Base-by-base conservation (phyloP, 2,113 vertebrate species). In the Microtus richardsoni region DNA sequence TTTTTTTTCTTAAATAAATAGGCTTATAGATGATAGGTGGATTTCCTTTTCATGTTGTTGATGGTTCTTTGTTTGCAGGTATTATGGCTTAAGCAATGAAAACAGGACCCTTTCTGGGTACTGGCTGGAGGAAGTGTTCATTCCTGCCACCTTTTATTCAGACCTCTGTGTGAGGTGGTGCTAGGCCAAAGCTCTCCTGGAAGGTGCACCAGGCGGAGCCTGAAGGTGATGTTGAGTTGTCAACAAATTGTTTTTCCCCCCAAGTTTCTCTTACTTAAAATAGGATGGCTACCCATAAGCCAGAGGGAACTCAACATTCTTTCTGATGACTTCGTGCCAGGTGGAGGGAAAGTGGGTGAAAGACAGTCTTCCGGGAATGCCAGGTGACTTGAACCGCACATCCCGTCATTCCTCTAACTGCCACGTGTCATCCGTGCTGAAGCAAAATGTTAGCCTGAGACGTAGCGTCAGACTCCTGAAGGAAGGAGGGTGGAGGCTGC, bases 21-120 rank as follows among this genome's bases (percentile, higher is more conserved):
- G 58, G 49, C 36, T 19, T 73, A 85, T 70, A 89, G 17, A 89
- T 62, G 39, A 74, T 71, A 10, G 13, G 36, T 62, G 36, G 17
- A 36, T 83, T 77, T 92, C 90, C 22, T 54, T 89, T 89, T 74
- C 24, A 86, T 33, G 26, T 28, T 87, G 60, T 4, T 33, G 28
- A n/a, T 79, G 17, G 60, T 94, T 95, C 70, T 73, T n/a, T 28
- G 41, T 80, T 39, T 77, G 26, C 2, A 77, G n/a, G 6, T 36
- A n/a, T 95, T 79, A n/a, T n/a, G 49, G 52, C 41, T 89, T 52
- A 86, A 64, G 86, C 86, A 83, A 28, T 77, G 41, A 93, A 54
- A 79, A 41, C 10, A 75, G 75, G 28, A 13, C 12, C 21, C 22
- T 47, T 89, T 73, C 52, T 21, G 39, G 82, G 44, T n/a, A 16